Base-by-base conservation (phyloP, 2,888 invertebrate genomes). In the Apamea crenata region DNA sequence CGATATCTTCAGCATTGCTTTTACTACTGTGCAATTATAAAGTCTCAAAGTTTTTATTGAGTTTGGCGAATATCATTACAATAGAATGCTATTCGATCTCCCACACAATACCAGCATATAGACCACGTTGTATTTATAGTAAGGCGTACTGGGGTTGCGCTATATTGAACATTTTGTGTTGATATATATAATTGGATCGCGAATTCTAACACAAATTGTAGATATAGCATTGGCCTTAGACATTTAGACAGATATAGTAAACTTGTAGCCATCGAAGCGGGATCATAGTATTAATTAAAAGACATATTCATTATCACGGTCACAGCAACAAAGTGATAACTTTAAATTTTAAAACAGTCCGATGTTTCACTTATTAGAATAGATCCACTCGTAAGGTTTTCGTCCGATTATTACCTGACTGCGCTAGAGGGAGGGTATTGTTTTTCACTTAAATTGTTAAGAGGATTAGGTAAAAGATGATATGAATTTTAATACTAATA, bases 201-300 rank as follows among this genome's bases (percentile, higher is more conserved):
- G 79, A 91, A 88, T 91, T 93, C 93, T 93, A 93, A 96, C 96
- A 96, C 96, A 95, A 94, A 94, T 95, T 96, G 94, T 95, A 96
- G 95, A 96, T 96, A 95, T 95, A 96, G 96, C 96, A 91, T 94
- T 94, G 95, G 96, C 96, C 96, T 96, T 96, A 96, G 96, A 93
- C 73, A 85, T 90, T 94, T 96, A 95, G 95, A 93, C 94, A 93
- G 92, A 93, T 93, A 93, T 95, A 93, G 92, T 89, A 87, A 95
- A 94, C 92, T 93, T 92, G 88, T 94, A 94, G 92, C 93, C 94
- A 94, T 93, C 92, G 91, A 91, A 93, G 92, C 93, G 95, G 95
- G 94, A 95, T 92, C 93, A 95, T 96, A 96, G 94, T 95, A 95
- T 96, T 95, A 93, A 92, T 93, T 91, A 94, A 95, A 95, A 96